These are phyloP conservation scores for Saccostrea glomerata DNA, from an alignment of 1,140 invertebrate genomes.

Conservation along the genomic window DNA sequence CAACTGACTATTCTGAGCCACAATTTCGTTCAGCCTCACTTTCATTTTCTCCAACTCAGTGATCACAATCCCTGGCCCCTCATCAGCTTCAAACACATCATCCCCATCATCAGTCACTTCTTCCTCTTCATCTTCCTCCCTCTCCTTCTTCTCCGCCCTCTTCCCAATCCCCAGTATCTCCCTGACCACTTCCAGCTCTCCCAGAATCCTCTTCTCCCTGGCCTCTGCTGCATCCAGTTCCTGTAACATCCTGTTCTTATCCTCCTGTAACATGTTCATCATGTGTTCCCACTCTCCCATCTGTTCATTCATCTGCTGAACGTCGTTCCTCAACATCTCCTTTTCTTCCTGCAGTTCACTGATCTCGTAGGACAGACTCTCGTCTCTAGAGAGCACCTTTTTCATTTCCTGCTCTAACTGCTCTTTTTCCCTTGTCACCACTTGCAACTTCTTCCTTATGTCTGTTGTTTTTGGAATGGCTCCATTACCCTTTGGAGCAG, in stretches of 20 bases:
- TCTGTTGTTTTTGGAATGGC: slow-evolving; percentile 24
- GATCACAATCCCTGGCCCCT: slow-evolving; percentile 34
- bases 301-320: slow-evolving; percentile 79
- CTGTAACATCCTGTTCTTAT: slow-evolving; percentile 69
- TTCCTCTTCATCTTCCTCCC: slow-evolving; percentile 61
- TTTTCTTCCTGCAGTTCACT: slow-evolving; percentile 68
- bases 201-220: slow-evolving; percentile 65
- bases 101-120: slow-evolving; percentile 71
- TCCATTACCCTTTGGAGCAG: slow-evolving; percentile 14
- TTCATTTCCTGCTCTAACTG: slow-evolving; percentile 46
- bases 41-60: slow-evolving; percentile 68
- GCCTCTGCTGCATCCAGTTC: slow-evolving; percentile 72
- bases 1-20: slow-evolving; percentile 61
- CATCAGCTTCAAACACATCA: slow-evolving; percentile 53
- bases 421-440: slow-evolving; percentile 37
- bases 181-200: slow-evolving; percentile 67
- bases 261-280: slow-evolving; percentile 74
- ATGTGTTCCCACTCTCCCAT: slow-evolving; percentile 83
- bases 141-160: slow-evolving; percentile 35
- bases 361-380: slow-evolving; percentile 60
- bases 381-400: slow-evolving; percentile 48
- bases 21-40: slow-evolving; percentile 67
- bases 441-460: slow-evolving; percentile 37
- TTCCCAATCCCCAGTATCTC: slow-evolving; percentile 24
- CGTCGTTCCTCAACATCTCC: slow-evolving; percentile 58